Base-by-base conservation (phyloP, 2,888 invertebrate genomes). In the Pheosia tremula region DNA sequence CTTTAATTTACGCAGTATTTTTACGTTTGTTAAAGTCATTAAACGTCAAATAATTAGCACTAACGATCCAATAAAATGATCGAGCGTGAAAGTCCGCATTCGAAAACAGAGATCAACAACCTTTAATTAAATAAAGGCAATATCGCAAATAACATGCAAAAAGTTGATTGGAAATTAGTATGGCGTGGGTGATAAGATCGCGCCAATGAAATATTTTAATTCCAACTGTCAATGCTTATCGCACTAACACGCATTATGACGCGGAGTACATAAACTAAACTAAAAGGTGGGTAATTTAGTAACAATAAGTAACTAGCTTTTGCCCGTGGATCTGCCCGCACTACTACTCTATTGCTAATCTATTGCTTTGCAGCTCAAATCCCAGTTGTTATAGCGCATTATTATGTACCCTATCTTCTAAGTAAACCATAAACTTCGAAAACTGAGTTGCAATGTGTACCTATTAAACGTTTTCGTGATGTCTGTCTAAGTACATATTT, bases 141-240 rank as follows among this genome's bases (percentile, higher is more conserved):
- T 71, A 72, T 73, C 67, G 57, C 65, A 59, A 68, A 69, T 70
- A 68, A 66, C 63, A 61, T 65, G 63, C 57, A 72, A 71, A 72
- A 76, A 69, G 69, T 78, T 80, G 77, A 82, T 79, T 82, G 75
- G 72, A 77, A 79, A 74, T 75, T 72, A 68, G 62, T 73, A 61
- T 68, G 64, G 65, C 59, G 66, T 56, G 56, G 24, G 54, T 62
- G 81, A 84, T 84, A 81, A 62, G 68, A 82, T 83, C 81, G 66
- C 57, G 68, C 65, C 67, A 68, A 72, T 75, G 71, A 76, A 73
- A 78, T 76, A 80, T 80, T 83, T 83, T 82, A 82, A 83, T 83
- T 82, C 72, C 66, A 75, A 62, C 75, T 80, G 81, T 82, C 79
- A 72, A 70, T 76, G 68, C 53, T 75, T 68, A 72, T 75, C 74